Percentiles rank a stretch among this genome's conserved stretches.
phyloP scores from a whole-genome alignment of 2,888 invertebrate genomes.

The Oscheius sp. region DNA sequence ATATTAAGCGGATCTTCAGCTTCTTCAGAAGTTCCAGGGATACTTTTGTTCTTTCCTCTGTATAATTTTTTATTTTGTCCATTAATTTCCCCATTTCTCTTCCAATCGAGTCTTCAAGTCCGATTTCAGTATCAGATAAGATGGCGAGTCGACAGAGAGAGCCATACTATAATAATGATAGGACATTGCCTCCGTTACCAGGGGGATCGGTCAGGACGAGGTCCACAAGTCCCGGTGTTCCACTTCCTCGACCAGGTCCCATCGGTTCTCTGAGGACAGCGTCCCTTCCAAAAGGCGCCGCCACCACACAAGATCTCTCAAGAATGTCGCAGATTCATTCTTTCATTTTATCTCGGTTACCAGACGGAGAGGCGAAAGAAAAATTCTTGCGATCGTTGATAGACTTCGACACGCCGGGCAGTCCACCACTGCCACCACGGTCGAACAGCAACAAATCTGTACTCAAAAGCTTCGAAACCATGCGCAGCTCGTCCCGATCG shows the following conservation, averaged over 20 bases:
- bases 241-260: slow-evolving; percentile 1
- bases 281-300: slow-evolving; percentile 6
- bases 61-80: no score
- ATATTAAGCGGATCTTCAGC: background rate
- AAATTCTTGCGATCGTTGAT: slow-evolving; percentile 65
- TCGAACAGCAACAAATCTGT: slow-evolving; percentile 12
- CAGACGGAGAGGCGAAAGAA: slow-evolving; percentile 65
- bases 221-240: slow-evolving; percentile 1
- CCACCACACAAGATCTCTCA: background rate
- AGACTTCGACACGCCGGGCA: slow-evolving; percentile 60
- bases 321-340: slow-evolving; percentile 64
- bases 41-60: no score
- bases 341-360: slow-evolving; percentile 65
- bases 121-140: slow-evolving; percentile 6
- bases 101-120: slow-evolving; percentile 3
- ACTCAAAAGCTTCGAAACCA: slow-evolving; percentile 20
- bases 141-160: slow-evolving; percentile 19
- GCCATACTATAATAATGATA: slow-evolving; percentile 29
- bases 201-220: background rate
- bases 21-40: no score
- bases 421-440: background rate
- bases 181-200: slow-evolving; percentile 17
- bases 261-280: background rate
- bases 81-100: background rate
- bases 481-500: slow-evolving; percentile 17